These are phyloP conservation scores for Meles meles DNA, from an alignment of 2,113 vertebrate genomes.

Conservation along the genomic window DNA sequence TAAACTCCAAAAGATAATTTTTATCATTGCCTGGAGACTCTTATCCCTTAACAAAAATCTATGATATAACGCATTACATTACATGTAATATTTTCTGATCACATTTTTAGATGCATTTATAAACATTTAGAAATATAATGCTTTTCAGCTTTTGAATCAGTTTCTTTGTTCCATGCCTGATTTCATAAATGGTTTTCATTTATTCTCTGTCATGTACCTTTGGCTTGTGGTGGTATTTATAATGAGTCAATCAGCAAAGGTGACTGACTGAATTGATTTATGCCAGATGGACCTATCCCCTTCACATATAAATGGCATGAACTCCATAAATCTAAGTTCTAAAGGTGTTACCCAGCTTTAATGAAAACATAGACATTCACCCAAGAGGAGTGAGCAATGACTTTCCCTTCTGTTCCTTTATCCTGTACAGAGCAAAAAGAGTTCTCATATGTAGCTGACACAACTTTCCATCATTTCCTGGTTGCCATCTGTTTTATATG, in stretches of 20 bases:
- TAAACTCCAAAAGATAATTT: not conserved
- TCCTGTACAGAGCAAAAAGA: not conserved
- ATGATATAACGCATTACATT: not conserved
- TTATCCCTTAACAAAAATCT: not conserved
- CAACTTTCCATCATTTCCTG: not conserved
- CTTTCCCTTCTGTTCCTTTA: conserved; percentile 26
- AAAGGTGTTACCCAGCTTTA: conserved; percentile 52
- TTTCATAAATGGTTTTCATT: conserved; percentile 62
- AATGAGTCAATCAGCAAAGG: conserved; percentile 71
- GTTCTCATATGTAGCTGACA: not conserved
- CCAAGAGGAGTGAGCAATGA: not conserved
- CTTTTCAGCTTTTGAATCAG: not conserved
- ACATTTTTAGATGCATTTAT: not conserved
- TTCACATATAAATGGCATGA: conserved; percentile 67
- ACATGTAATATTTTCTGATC: not conserved
- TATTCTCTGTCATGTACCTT: conserved; percentile 66
- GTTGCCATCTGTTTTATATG: not conserved
- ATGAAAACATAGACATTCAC: conserved; percentile 41
- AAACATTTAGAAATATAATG: not conserved
- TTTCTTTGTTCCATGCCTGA: not conserved
- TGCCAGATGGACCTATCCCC: conserved; percentile 41
- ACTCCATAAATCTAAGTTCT: conserved; percentile 70
- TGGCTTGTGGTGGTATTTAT: conserved; percentile 71
- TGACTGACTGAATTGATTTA: conserved; percentile 70
- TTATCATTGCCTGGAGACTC: not conserved